Conservation (phyloP, 2,113 vertebrate genomes). For the Eurypyga helias region DNA sequence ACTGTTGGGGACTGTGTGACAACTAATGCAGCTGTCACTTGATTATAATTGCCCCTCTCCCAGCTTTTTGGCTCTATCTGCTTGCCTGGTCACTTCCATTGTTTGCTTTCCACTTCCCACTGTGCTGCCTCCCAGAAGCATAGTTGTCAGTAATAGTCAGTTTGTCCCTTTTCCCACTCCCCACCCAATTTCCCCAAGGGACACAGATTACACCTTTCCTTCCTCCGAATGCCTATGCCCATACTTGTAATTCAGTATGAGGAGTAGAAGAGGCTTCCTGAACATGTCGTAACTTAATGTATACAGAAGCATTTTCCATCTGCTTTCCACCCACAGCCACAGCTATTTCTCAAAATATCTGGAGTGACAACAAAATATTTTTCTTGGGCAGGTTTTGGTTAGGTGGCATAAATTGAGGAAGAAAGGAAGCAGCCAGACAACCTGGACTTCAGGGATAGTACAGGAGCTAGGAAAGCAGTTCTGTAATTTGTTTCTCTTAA, state of each 20-base stretch:
- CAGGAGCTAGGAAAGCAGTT: neutral
- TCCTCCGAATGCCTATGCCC: neutral
- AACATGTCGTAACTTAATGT: constrained; percentile 2
- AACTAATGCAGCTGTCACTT: constrained; percentile 38
- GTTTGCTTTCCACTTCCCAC: constrained; percentile 25
- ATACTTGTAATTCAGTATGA: neutral
- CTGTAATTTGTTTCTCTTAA: neutral
- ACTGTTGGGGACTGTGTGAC: neutral
- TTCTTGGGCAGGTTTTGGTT: constrained; percentile 10
- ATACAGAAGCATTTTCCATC: constrained; percentile 26
- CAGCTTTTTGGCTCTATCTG: constrained; percentile 35
- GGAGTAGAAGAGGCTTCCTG: constrained; percentile 10
- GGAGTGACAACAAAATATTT: constrained; percentile 16
- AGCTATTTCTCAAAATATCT: constrained; percentile 1
- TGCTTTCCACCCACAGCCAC: neutral
- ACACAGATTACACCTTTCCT: constrained; percentile 20
- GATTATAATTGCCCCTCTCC: neutral
- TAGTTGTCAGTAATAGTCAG: neutral
- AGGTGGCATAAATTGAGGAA: neutral
- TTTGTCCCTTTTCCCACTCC: neutral
- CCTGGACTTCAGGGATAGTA: neutral
- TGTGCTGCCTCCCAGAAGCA: neutral
- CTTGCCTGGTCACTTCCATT: constrained; percentile 27
- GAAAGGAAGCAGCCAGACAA: neutral
- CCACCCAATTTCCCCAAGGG: neutral